Percentiles rank a stretch among this genome's conserved stretches.
phyloP scores from a whole-genome alignment of 2,113 vertebrate species.

The Boleophthalmus pectinirostris region DNA sequence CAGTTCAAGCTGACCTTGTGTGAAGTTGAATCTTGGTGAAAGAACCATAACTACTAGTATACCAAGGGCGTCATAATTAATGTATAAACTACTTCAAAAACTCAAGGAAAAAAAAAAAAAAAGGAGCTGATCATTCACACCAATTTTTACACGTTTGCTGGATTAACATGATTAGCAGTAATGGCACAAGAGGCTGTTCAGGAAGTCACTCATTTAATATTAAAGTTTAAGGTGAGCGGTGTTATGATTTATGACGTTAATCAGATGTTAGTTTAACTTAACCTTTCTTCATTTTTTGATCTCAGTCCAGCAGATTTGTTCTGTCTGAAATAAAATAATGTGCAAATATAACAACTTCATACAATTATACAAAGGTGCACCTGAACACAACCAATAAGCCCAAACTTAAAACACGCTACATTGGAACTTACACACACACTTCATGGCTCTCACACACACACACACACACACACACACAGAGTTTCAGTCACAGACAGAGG shows the following conservation, averaged over 20 bases:
- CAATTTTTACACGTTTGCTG: too few species aligned
- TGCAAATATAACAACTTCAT: neutral
- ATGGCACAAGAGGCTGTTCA: neutral
- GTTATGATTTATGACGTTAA: neutral
- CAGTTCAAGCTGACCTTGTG: neutral
- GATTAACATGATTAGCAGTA: neutral
- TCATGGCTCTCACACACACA: too few species aligned
- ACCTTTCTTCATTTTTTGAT: neutral
- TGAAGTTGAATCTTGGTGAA: too few species aligned
- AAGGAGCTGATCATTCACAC: too few species aligned
- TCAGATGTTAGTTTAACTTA: neutral
- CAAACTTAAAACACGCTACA: constrained; percentile 1
- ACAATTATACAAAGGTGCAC: neutral
- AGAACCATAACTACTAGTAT: too few species aligned
- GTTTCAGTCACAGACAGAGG: constrained; percentile 59
- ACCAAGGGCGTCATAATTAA: too few species aligned
- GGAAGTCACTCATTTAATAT: neutral
- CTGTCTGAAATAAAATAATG: neutral
- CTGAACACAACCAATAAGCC: constrained; percentile 1
- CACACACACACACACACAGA: constrained; percentile 22
- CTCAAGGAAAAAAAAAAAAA: too few species aligned
- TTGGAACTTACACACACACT: constrained; percentile 12
- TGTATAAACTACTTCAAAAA: too few species aligned
- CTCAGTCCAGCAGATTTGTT: neutral
- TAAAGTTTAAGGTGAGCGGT: neutral